These are phyloP conservation scores for Nilaparvata lugens DNA, from an alignment of 1,140 invertebrate genomes.

Conservation along the genomic window DNA sequence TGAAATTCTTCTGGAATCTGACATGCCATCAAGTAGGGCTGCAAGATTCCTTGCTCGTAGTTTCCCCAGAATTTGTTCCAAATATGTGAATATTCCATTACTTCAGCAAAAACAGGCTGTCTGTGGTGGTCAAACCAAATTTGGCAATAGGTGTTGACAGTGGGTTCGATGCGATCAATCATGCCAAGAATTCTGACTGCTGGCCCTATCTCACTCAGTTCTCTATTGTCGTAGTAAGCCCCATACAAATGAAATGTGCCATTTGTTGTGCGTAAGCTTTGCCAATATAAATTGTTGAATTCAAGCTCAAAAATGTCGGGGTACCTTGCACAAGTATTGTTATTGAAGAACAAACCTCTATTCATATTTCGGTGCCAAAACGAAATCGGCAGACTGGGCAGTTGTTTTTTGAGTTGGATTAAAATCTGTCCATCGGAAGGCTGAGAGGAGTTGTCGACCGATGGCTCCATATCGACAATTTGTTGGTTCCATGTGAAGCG, in stretches of 20 bases:
- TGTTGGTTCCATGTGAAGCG: slow-evolving; percentile 8
- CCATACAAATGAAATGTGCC: slow-evolving; percentile 80
- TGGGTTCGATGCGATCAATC: slow-evolving; percentile 80
- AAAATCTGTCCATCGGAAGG: slow-evolving; percentile 61
- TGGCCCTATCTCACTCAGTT: slow-evolving; percentile 64
- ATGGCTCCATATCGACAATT: slow-evolving; percentile 38
- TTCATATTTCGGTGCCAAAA: slow-evolving; percentile 75
- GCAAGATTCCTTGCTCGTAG: slow-evolving; percentile 83
- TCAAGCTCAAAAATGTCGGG: slow-evolving; percentile 80
- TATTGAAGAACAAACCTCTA: slow-evolving; percentile 55
- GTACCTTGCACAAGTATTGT: slow-evolving; percentile 66
- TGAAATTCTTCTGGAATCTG: slow-evolving; percentile 67
- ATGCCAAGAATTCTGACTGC: slow-evolving; percentile 80
- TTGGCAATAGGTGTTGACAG: slow-evolving; percentile 72
- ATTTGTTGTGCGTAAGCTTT: slow-evolving; percentile 65
- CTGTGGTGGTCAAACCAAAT: slow-evolving; percentile 81
- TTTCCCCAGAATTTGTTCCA: slow-evolving; percentile 94
- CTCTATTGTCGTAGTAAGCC: slow-evolving; percentile 77
- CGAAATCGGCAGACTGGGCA: slow-evolving; percentile 71
- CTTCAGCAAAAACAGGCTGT: slow-evolving; percentile 67
- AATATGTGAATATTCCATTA: slow-evolving; percentile 84
- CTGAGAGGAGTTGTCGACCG: slow-evolving; percentile 54
- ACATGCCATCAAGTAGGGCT: slow-evolving; percentile 84
- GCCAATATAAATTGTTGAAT: slow-evolving; percentile 89
- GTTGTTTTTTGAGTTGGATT: slow-evolving; percentile 58